These are phyloP conservation scores for Cephalopachus bancanus DNA, from an alignment of 2,797 vertebrate species.

Conservation along the genomic window DNA sequence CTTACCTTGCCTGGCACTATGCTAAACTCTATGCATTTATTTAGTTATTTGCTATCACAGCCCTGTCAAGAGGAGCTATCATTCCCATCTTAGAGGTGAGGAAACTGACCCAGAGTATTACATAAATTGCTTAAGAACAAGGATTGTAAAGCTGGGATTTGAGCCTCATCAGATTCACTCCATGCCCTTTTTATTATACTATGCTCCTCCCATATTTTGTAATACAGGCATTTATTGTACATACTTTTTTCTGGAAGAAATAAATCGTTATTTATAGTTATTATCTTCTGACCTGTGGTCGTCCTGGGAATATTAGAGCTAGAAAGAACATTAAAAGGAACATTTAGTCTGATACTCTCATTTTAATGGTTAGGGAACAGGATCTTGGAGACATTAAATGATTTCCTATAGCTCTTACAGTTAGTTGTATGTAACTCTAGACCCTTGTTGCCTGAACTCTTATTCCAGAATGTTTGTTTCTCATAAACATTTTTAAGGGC, in stretches of 20 bases:
- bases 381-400: not conserved
- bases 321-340: not conserved
- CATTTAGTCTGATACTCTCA: not conserved
- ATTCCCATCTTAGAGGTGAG: not conserved
- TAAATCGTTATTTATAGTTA: constrained; percentile 43
- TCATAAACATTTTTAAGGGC: not conserved
- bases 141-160: not conserved
- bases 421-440: not conserved
- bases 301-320: not conserved
- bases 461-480: not conserved
- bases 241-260: constrained; percentile 47
- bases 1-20: not conserved
- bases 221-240: constrained; percentile 20
- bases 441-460: not conserved
- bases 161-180: not conserved
- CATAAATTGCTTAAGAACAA: not conserved
- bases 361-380: not conserved
- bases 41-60: not conserved
- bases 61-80: not conserved
- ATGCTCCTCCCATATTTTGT: not conserved
- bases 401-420: not conserved
- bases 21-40: not conserved
- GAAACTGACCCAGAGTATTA: not conserved
- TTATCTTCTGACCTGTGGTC: constrained; percentile 27
- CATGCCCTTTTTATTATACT: not conserved